Conservation (phyloP, 64 coral and sea anemone species). For the Porites lutea region DNA sequence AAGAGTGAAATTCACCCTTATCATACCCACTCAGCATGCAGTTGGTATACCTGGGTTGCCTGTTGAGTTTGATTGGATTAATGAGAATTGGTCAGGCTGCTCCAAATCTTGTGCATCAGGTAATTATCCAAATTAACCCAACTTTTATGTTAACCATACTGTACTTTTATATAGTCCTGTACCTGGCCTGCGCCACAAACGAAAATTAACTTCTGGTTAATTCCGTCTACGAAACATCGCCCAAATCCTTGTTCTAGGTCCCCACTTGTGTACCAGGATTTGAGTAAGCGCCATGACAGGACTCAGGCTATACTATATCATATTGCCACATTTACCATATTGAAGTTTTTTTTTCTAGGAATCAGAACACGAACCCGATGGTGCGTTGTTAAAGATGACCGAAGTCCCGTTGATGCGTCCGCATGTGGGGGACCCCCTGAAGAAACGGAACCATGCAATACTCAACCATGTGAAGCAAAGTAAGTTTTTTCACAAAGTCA, state of each 20-base stretch:
- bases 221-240: too few relatives aligned
- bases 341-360: neutral
- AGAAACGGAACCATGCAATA: neutral
- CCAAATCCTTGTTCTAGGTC: too few relatives aligned
- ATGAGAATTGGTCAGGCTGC: neutral
- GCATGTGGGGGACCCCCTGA: neutral
- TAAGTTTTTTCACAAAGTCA: neutral
- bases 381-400: conserved; percentile 1
- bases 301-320: too few relatives aligned
- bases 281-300: too few relatives aligned
- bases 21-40: neutral
- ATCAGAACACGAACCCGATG: neutral
- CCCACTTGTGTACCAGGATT: too few relatives aligned
- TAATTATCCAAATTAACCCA: neutral
- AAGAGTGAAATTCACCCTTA: neutral
- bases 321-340: too few relatives aligned
- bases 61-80: neutral
- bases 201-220: too few relatives aligned
- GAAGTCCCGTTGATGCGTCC: neutral
- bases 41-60: too few relatives aligned
- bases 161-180: too few relatives aligned
- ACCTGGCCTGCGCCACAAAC: too few relatives aligned
- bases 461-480: conserved; percentile 25
- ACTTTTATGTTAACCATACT: too few relatives aligned
- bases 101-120: neutral